Percentiles rank a stretch among this genome's conserved stretches.
Evolutionary conservation across 1,140 invertebrate species (phyloP).

Genomic region (Archivesica marissinica): DNA sequence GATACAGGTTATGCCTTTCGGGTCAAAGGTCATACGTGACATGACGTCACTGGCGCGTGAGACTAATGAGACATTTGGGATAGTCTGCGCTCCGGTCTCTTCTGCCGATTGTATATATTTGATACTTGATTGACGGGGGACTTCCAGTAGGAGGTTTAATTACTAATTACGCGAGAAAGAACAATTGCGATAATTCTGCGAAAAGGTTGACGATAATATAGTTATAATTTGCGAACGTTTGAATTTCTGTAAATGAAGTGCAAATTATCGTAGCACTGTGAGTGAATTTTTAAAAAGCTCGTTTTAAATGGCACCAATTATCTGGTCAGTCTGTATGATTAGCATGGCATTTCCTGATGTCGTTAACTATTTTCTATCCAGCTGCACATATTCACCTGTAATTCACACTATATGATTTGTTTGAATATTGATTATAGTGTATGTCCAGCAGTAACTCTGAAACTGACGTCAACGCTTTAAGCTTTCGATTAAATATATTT

Average conservation of each 20-base stretch:
- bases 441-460: too few species aligned
- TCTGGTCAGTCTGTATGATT: too few species aligned
- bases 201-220: background rate
- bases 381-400: too few species aligned
- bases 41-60: conserved; percentile 17
- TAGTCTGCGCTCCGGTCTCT: background rate
- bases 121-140: background rate
- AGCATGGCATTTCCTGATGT: too few species aligned
- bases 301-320: too few species aligned
- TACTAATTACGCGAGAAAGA: background rate
- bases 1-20: conserved; percentile 6
- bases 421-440: too few species aligned
- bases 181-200: background rate
- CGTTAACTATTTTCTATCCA: too few species aligned
- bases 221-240: background rate
- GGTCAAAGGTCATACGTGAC: background rate
- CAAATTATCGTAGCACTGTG: too few species aligned
- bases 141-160: conserved; percentile 1
- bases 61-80: conserved; percentile 16
- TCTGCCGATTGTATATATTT: background rate
- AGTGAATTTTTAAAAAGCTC: too few species aligned
- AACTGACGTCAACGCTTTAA: too few species aligned
- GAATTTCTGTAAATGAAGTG: conserved; percentile 10
- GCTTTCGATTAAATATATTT: too few species aligned
- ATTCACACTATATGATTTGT: too few species aligned